These are phyloP conservation scores for Andrena bucephala DNA, from an alignment of 2,888 invertebrate genomes.

Conservation along the genomic window DNA sequence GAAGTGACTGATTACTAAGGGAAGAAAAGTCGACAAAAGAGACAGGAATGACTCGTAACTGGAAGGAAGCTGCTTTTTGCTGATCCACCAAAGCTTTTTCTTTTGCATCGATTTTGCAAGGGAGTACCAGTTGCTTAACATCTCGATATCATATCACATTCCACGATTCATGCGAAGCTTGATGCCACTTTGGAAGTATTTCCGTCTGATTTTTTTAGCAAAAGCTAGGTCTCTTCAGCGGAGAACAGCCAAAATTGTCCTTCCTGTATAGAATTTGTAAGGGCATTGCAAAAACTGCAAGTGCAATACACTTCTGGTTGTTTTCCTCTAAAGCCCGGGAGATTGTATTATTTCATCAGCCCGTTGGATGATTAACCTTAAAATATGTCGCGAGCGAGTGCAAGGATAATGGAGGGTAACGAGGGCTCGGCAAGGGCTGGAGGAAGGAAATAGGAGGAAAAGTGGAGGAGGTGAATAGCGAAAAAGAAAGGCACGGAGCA, in stretches of 20 bases:
- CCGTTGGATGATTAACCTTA: constrained; percentile 32
- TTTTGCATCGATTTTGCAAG: too few species aligned
- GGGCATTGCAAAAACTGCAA: background rate
- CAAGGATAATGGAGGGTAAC: constrained; percentile 40
- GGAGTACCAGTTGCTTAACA: too few species aligned
- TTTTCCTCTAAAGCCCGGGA: background rate
- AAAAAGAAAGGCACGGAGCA: background rate
- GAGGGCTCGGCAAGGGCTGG: constrained; percentile 3
- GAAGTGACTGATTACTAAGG: too few species aligned
- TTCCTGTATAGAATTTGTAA: background rate
- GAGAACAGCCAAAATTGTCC: too few species aligned
- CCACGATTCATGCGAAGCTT: background rate
- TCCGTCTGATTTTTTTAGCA: too few species aligned
- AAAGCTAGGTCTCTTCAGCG: background rate
- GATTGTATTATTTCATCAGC: constrained; percentile 12
- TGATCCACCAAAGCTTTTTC: too few species aligned
- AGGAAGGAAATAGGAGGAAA: constrained; percentile 6
- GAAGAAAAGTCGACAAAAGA: too few species aligned
- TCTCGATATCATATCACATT: too few species aligned
- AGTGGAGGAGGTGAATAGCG: background rate
- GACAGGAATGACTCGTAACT: too few species aligned
- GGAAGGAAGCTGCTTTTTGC: too few species aligned
- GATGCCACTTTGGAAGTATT: background rate
- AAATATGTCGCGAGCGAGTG: constrained; percentile 23
- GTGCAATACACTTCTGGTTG: background rate